Conservation (phyloP, 2,797 vertebrate species). For the Poeciliopsis infans region DNA sequence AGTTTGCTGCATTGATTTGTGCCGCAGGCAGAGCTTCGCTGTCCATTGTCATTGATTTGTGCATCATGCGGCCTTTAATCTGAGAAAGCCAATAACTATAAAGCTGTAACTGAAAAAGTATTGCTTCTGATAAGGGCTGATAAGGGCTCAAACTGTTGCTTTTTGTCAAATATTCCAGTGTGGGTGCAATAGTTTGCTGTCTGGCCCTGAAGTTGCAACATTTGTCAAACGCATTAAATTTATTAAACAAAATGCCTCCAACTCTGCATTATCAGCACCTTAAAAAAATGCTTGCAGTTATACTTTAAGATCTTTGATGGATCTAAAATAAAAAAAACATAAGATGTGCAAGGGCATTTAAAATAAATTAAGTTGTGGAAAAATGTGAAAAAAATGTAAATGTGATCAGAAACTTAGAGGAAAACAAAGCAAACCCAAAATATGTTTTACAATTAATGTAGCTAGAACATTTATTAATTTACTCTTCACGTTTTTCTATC, state of each 20-base stretch:
- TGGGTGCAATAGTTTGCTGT: constrained; percentile 6
- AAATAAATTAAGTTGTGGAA: not conserved
- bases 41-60: constrained; percentile 35
- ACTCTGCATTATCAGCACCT: not conserved
- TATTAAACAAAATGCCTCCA: not conserved
- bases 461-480: not conserved
- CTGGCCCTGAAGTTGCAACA: not conserved
- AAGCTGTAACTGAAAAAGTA: constrained; percentile 1
- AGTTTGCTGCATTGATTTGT: constrained; percentile 53
- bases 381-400: not conserved
- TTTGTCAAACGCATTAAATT: not conserved
- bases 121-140: constrained; percentile 17
- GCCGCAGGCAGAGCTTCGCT: constrained; percentile 24
- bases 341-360: not conserved
- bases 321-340: not conserved
- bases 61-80: constrained; percentile 20
- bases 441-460: not conserved
- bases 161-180: not conserved
- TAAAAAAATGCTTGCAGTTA: not conserved
- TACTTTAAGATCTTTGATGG: not conserved
- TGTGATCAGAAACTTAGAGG: not conserved
- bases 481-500: not conserved
- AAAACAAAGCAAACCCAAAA: not conserved
- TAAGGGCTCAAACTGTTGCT: constrained; percentile 2
- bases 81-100: constrained; percentile 12